Evolutionary conservation across 2,113 vertebrate species (phyloP), one percentile per base, ranked within the genome.

Genomic region (Trogon melanurus): DNA sequence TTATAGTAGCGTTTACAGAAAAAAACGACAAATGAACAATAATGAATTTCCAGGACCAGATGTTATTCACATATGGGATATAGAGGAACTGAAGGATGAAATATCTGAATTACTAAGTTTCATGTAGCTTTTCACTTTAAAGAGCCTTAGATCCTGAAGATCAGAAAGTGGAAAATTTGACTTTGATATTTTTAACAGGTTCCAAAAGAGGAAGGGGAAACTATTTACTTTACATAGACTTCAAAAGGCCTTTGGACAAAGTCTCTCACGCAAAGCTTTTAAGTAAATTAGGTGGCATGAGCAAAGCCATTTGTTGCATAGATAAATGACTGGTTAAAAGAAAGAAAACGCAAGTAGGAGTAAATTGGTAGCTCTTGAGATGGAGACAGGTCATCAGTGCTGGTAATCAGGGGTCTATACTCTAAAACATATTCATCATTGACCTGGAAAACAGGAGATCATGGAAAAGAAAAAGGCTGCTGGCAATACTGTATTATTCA

Each of bases 211-310:
- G 45, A 82, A 30, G 16, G 11, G 14, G 15, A 75, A 85, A 58
- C 69, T 93, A 41, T 74, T 87, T 44, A 19, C 4, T 78, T 74
- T 81, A 54, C 51, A n/a, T 1, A 67, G 71, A 47, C 72, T 94
- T 88, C n/a, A 50, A 90, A 94, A 85, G 32, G 36, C 16, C 21
- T 88, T 70, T 80, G 50, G 60, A 91, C 15, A 41, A 76, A 34
- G 6, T 56, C 12, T 88, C 60, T 80, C 30, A 48, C 36, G 76
- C 21, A 90, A 93, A 88, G 75, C 88, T 96, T 93, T 93, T 86
- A 94, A 91, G 56, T 74, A 95, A 93, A 93, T 93, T 86, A 86
- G 26, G 34, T 83, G 14, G 48, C 60, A 88, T 10, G 45, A 91
- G 34, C 10, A 95, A 88, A 90, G 47, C 13, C 51, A 60, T 92